Evolutionary conservation across 2,113 vertebrate species (phyloP), one percentile per base, ranked within the genome.

Genomic region (Sinocyclocheilus rhinocerous): DNA sequence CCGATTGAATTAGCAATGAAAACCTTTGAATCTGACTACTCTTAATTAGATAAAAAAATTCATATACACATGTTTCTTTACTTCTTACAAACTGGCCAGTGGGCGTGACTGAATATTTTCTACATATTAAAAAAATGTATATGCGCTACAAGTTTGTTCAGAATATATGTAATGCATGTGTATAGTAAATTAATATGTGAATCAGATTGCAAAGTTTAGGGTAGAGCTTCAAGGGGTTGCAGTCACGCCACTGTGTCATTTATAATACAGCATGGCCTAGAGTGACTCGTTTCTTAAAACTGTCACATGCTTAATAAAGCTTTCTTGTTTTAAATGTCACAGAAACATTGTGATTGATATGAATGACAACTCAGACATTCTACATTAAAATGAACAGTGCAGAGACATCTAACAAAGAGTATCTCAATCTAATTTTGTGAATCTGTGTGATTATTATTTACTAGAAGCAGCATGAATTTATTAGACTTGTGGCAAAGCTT

Each of bases 321-420:
- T 0, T 70, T 72, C 69, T 72, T 72, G 29, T 8, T 36, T 22
- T 39, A 39, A 39, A 72, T 8, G 69, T 12, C 69, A 73, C 24
- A 29, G 4, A 26, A 67, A 67, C n/a, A 42, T 42, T 39, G 29
- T 6, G 33, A 9, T 24, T 2, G 13, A 73, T 22, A 73, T 39
- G 69, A 73, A 42, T 42, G 69, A 73, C 12, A 67, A 29, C 63
- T 67, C n/a, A n/a, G 12, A 67, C 63, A 67, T 29, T 67, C 12
- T 15, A 29, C 61, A 65, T 26, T 65, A 26, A 65, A 65, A 26
- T 65, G 10, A 6, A 76, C 22, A 76, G n/a, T 76, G n/a, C 45
- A 26, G 73, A 16, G 72, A 75, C 42, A 48, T 76, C 72, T 45
- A 76, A 76, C 48, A 77, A 76, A 52, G 15, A 65, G 73, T 13